A percentile compares a stretch with the other conserved stretches of the same genome.
Conservation (phyloP, 2,113 vertebrate species). For the Aspiorhynchus laticeps region DNA sequence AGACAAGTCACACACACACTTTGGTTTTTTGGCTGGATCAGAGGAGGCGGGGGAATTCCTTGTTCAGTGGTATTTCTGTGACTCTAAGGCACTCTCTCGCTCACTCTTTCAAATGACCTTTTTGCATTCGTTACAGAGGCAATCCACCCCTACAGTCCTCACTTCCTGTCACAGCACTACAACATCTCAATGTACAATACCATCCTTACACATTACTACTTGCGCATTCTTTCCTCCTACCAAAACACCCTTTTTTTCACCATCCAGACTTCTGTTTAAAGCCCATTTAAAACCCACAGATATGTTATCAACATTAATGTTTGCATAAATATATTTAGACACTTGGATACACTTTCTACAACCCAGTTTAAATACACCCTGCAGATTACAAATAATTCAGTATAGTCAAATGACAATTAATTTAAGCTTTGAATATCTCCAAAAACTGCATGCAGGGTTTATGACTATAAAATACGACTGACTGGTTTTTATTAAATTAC, state of each 20-base stretch:
- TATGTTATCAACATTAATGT: constrained; percentile 3
- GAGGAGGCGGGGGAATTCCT: constrained; percentile 82
- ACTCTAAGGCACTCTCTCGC: constrained; percentile 64
- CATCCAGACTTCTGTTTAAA: neutral
- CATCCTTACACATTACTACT: constrained; percentile 61
- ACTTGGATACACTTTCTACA: neutral
- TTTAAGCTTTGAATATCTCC: constrained; percentile 26
- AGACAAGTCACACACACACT: constrained; percentile 73
- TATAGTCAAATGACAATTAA: constrained; percentile 4
- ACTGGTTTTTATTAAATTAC: neutral
- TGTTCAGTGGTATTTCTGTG: constrained; percentile 71
- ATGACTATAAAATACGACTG: constrained; percentile 19
- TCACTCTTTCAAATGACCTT: constrained; percentile 69
- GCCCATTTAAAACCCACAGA: neutral
- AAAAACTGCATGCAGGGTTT: neutral
- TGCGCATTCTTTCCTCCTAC: constrained; percentile 42
- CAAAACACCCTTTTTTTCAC: neutral
- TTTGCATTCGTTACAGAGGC: constrained; percentile 74
- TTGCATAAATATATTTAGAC: constrained; percentile 18
- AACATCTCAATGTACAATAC: constrained; percentile 72
- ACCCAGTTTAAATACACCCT: neutral
- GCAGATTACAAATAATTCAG: neutral
- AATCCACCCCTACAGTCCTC: constrained; percentile 74
- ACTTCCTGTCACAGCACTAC: constrained; percentile 78
- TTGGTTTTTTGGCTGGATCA: constrained; percentile 70